A percentile compares a stretch with the other conserved stretches of the same genome.
These are phyloP conservation scores for Hozukius guyotensis DNA, from an alignment of 2,797 vertebrate species.

Conservation along the genomic window DNA sequence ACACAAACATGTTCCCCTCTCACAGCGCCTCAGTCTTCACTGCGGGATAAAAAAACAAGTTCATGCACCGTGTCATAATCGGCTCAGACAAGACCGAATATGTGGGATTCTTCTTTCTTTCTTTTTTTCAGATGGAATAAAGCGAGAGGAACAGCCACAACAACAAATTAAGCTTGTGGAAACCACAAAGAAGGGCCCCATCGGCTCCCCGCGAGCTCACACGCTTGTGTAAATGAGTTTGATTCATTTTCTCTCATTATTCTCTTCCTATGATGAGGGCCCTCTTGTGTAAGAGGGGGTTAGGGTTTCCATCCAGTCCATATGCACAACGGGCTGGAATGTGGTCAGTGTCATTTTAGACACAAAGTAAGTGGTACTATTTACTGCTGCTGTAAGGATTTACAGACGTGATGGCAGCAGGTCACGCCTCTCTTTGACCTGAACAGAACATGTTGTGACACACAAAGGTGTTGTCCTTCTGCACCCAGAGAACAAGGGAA, in stretches of 20 bases:
- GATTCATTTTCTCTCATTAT: conserved; percentile 62
- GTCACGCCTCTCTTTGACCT: conserved; percentile 17
- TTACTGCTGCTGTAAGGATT: conserved; percentile 2
- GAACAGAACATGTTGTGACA: not conserved
- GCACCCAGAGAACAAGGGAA: not conserved
- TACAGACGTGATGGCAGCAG: not conserved
- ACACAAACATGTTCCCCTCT: conserved; percentile 36
- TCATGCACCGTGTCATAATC: conserved; percentile 73
- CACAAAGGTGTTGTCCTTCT: not conserved
- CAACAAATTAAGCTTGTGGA: conserved; percentile 69
- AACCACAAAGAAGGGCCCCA: conserved; percentile 44
- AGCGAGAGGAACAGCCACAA: conserved; percentile 56
- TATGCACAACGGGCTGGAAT: not conserved
- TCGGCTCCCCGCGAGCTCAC: conserved; percentile 36
- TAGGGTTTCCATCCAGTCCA: conserved; percentile 1
- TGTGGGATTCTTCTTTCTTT: conserved; percentile 41
- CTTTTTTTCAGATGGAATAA: conserved; percentile 57
- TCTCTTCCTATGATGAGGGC: conserved; percentile 30
- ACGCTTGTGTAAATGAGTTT: conserved; percentile 51
- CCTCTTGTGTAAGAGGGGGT: conserved; percentile 24
- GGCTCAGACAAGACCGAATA: conserved; percentile 70
- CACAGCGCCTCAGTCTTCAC: conserved; percentile 68
- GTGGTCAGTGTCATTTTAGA: conserved; percentile 3
- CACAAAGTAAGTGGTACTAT: not conserved
- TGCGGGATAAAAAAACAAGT: conserved; percentile 78